phyloP scores from a whole-genome alignment of 2,888 invertebrate genomes.

The Hemithea aestivaria region DNA sequence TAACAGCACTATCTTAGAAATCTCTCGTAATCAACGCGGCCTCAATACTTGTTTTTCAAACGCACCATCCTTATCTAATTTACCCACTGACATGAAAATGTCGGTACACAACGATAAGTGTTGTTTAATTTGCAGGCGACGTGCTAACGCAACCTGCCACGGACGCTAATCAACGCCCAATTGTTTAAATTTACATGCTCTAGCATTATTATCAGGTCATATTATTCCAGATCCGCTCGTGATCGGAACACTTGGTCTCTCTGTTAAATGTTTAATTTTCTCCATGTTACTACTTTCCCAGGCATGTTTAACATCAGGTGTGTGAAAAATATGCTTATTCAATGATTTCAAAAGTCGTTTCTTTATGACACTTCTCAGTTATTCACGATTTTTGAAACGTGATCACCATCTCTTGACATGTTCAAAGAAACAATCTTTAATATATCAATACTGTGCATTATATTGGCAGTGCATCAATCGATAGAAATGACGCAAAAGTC shows the following conservation, averaged over 20 bases:
- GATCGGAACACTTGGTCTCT: background rate
- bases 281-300: background rate
- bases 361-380: background rate
- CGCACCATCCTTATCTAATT: slow-evolving; percentile 54
- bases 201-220: background rate
- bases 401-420: no score
- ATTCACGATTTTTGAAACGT: no score
- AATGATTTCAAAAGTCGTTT: slow-evolving; percentile 27
- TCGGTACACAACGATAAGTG: slow-evolving; percentile 44
- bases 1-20: slow-evolving; percentile 23
- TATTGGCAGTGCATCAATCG: slow-evolving; percentile 53
- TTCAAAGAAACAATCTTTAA: slow-evolving; percentile 26
- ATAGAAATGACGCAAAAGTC: slow-evolving; percentile 35
- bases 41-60: slow-evolving; percentile 47
- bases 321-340: slow-evolving; percentile 13
- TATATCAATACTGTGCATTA: slow-evolving; percentile 39
- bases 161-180: slow-evolving; percentile 37
- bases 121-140: slow-evolving; percentile 40
- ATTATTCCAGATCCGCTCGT: background rate
- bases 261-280: slow-evolving; percentile 16
- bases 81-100: slow-evolving; percentile 57
- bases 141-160: slow-evolving; percentile 28
- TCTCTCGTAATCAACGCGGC: slow-evolving; percentile 33
- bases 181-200: slow-evolving; percentile 31
- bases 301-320: slow-evolving; percentile 11